Evolutionary conservation across 2,888 invertebrate species (phyloP).

Genomic region (Agrochola litura): DNA sequence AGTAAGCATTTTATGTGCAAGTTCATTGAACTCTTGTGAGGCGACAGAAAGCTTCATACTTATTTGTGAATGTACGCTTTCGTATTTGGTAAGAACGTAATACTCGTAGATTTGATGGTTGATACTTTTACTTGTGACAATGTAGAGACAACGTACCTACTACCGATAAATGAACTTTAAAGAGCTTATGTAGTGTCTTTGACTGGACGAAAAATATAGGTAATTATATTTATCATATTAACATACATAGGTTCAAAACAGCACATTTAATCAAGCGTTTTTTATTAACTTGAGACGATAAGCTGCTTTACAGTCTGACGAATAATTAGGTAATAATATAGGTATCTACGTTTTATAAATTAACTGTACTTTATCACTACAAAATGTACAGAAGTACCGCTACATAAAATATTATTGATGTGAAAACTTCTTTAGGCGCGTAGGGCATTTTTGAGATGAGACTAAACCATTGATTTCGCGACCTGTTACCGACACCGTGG

Average conservation of each 20-base stretch:
- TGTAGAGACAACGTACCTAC: neutral
- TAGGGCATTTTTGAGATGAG: no score
- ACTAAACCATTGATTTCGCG: no score
- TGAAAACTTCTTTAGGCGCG: no score
- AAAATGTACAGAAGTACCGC: neutral
- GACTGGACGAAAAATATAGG: no score
- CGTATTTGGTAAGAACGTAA: conserved; percentile 15
- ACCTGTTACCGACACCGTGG: no score
- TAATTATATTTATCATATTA: no score
- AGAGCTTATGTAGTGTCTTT: neutral
- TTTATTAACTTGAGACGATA: neutral
- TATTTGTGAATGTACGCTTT: conserved; percentile 34
- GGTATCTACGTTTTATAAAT: no score
- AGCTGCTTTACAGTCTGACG: no score
- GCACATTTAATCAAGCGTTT: neutral
- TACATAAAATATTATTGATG: no score
- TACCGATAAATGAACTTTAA: neutral
- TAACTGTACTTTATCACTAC: no score
- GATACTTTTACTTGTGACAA: neutral
- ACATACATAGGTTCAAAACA: neutral
- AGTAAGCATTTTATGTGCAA: conserved; percentile 38
- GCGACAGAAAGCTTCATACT: conserved; percentile 21
- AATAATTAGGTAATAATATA: no score
- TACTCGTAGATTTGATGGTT: neutral
- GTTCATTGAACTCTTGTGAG: conserved; percentile 32